These are phyloP conservation scores for Bergia sp. DNA, from an alignment of 92 coral and sea anemone genomes.

Conservation along the genomic window DNA sequence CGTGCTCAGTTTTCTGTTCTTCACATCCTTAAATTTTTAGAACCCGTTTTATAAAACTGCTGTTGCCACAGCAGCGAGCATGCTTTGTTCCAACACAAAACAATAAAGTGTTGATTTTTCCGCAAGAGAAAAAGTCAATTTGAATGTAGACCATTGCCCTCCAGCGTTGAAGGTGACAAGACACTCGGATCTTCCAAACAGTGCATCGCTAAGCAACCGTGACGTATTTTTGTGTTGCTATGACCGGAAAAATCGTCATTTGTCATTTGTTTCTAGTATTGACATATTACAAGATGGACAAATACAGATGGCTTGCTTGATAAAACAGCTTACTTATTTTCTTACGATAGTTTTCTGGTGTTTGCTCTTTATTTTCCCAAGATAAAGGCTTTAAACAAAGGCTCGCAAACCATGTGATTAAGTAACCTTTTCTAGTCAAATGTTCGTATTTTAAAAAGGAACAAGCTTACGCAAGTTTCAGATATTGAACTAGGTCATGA, in stretches of 20 bases:
- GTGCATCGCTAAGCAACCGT: slow-evolving; percentile 27
- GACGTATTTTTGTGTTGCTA: slow-evolving; percentile 26
- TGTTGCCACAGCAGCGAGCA: no score
- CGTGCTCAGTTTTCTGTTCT: no score
- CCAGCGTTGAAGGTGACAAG: not conserved
- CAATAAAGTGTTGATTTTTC: no score
- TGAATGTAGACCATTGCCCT: not conserved
- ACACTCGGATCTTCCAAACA: not conserved
- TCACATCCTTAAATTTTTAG: no score
- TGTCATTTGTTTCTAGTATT: not conserved
- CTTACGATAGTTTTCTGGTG: not conserved
- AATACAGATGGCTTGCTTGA: slow-evolving; percentile 15
- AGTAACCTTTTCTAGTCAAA: not conserved
- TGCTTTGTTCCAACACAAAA: no score
- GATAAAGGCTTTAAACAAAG: not conserved
- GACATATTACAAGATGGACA: slow-evolving; percentile 20
- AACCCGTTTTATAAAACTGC: no score
- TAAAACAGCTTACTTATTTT: not conserved
- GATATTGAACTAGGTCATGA: not conserved
- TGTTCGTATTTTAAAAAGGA: not conserved
- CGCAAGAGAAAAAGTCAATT: slow-evolving; percentile 2
- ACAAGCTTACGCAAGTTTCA: not conserved
- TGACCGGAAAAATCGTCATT: slow-evolving; percentile 23
- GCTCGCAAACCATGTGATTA: not conserved
- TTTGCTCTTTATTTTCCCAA: not conserved